phyloP scores from a whole-genome alignment of 2,797 vertebrate genomes.

The Alca torda region DNA sequence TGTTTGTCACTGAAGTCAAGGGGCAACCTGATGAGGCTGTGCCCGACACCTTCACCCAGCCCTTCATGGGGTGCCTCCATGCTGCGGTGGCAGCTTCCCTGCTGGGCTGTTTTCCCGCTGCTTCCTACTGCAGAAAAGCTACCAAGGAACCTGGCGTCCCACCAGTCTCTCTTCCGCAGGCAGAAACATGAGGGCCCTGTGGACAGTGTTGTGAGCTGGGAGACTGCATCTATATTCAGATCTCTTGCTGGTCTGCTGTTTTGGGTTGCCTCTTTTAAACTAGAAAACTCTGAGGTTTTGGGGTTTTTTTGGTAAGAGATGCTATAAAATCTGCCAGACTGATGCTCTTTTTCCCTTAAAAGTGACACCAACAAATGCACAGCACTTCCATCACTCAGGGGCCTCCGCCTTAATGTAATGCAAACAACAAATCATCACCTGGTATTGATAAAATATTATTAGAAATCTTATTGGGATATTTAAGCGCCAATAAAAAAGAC shows the following conservation, averaged over 20 bases:
- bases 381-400: neutral
- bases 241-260: neutral
- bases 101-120: neutral
- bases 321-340: neutral
- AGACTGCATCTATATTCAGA: neutral
- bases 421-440: neutral
- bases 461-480: neutral
- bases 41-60: rapidly evolving
- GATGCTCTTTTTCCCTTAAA: neutral
- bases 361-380: neutral
- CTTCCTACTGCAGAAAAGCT: neutral
- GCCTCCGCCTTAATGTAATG: neutral
- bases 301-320: neutral
- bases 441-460: neutral
- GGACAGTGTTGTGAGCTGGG: neutral
- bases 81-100: neutral
- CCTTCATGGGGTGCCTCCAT: rapidly evolving
- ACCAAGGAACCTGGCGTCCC: neutral
- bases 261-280: neutral
- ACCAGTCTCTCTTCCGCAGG: neutral
- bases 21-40: neutral
- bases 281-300: neutral
- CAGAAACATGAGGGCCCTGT: neutral
- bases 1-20: neutral
- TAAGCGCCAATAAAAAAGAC: neutral